A percentile compares a stretch with the other conserved stretches of the same genome.
These are phyloP conservation scores for Peribatodes rhomboidaria DNA, from an alignment of 2,888 invertebrate genomes.

Conservation along the genomic window DNA sequence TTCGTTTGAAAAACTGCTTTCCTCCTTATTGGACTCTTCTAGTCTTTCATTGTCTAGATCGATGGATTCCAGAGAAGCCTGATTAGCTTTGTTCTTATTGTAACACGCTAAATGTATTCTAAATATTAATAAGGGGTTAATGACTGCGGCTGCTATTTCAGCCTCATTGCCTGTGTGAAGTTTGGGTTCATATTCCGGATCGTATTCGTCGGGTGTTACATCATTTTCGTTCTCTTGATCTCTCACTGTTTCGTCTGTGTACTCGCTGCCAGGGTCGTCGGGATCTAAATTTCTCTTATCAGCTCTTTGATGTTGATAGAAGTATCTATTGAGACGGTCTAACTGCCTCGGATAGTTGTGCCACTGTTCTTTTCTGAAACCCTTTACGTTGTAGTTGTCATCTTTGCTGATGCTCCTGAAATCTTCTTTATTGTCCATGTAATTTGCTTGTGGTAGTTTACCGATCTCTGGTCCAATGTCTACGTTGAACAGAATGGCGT, in stretches of 20 bases:
- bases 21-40: conserved; percentile 50
- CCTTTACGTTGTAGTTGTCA: conserved; percentile 67
- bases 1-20: conserved; percentile 50
- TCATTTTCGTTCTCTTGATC: conserved; percentile 46
- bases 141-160: conserved; percentile 54
- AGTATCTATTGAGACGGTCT: conserved; percentile 70
- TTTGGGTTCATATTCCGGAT: conserved; percentile 55
- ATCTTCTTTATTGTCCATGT: conserved; percentile 59
- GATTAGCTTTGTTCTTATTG: conserved; percentile 56
- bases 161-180: conserved; percentile 57
- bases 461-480: conserved; percentile 46
- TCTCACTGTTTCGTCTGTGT: conserved; percentile 50
- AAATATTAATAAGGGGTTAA: conserved; percentile 71
- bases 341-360: conserved; percentile 78
- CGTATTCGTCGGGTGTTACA: conserved; percentile 60
- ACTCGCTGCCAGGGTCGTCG: conserved; percentile 55
- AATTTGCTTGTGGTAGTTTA: conserved; percentile 48
- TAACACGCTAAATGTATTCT: conserved; percentile 74
- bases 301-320: conserved; percentile 53
- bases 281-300: conserved; percentile 62
- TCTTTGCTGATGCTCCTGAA: conserved; percentile 58
- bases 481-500: conserved; percentile 66
- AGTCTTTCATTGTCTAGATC: conserved; percentile 52
- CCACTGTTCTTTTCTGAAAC: conserved; percentile 78
- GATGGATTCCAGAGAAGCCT: conserved; percentile 49